Base-by-base conservation (phyloP, 2,113 vertebrate species). In the Toxotes chatareus region DNA sequence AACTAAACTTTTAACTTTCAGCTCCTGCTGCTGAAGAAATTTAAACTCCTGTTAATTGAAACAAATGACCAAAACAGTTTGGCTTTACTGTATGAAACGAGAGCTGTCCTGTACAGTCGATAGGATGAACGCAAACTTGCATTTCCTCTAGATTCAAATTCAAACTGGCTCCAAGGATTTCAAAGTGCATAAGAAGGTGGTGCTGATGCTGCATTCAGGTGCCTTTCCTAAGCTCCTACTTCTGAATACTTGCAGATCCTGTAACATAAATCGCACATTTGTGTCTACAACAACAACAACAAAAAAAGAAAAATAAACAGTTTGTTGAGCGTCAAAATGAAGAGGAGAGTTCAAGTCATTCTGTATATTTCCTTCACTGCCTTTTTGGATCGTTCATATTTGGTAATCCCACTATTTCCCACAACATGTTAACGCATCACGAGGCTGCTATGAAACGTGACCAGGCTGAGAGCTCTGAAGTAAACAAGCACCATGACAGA, bases 401-500 rank as follows among this genome's bases (percentile, higher is more conserved):
- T 31, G 19, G 66, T 11, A 2, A 19, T 57, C 21, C 4, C 17
- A 1, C 16, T 38, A 7, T 87, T 86, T 78, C 71, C 86, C 60
- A 31, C 64, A 11, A 21, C 63, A 63, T n/a, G 38, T 82, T 79
- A 91, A 91, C 1, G 70, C 85, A 88, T 64, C 89, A 71, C 55
- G 42, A 55, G 69, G 76, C 83, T 89, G 84, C 73, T 31, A 2
- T 72, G 84, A 91, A 91, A 90, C 90, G 89, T 91, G 91, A 93
- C 87, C 73, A 55, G 71, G 74, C 85, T 79, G 86, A 61, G 79
- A 73, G 79, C 80, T 72, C 49, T 75, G 85, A 92, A 90, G 91
- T 92, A 94, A 93, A 94, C 91, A 91, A 94, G 88, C 86, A 76
- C 57, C 81, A 11, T 79, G 88, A 89, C 73, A 17, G 89, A 85